Base-by-base conservation (phyloP, 1,140 invertebrate genomes). In the Polypedilum vanderplanki region DNA sequence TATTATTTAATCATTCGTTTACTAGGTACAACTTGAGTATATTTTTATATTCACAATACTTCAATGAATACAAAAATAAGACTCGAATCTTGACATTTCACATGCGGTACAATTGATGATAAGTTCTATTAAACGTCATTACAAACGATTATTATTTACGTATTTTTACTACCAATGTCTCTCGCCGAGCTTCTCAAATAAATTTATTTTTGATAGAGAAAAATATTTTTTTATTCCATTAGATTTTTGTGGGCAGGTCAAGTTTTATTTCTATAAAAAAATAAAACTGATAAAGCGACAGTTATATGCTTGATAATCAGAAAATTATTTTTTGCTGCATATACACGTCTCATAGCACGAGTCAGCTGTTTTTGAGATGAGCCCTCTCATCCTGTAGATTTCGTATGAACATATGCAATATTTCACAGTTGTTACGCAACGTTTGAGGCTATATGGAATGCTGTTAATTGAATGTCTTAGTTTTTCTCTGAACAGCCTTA, bases 401-500 rank as follows among this genome's bases (percentile, higher is more conserved):
- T n/a, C 2, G 5, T 33, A 15, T 57, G n/a, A 57, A 57, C 4
- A 15, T 12, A 12, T 57, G 46, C 46, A 57, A 57, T 57, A 57
- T 57, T 57, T 57, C 46, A 57, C 46, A 57, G n/a, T 57, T n/a
- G n/a, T 57, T 57, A 57, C 46, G 46, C 12, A 57, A 57, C 46
- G 12, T 57, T 9, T 15, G n/a, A n/a, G 46, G 46, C 10, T 57
- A n/a, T 15, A n/a, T 57, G 46, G 12, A 57, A 57, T 15, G 46
- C 9, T 57, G 46, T 57, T 57, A 57, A 57, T 57, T 57, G 46
- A 57, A n/a, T 57, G 46, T n/a, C n/a, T 57, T 1, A 15, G n/a
- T 57, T 57, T 57, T 57, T 57, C 12, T 57, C 12, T 57, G 12
- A 57, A 57, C 46, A 12, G n/a, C 12, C 12, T 57, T 57, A n/a